Conservation (phyloP, 2,797 vertebrate species). For the Neoniphon sammara region DNA sequence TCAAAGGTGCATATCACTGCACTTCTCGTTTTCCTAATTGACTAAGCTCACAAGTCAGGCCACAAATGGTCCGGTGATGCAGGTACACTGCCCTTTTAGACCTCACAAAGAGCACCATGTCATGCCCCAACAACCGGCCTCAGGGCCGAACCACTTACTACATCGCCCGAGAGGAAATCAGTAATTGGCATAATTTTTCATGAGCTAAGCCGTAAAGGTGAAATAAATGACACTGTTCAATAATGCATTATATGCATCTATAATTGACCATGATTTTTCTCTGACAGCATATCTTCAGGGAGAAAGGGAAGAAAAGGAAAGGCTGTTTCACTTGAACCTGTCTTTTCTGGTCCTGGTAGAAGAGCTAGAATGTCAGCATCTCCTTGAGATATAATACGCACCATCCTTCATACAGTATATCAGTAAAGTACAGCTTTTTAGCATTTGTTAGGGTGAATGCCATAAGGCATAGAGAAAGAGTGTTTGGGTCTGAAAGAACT, state of each 20-base stretch:
- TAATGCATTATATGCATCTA: conserved; percentile 93
- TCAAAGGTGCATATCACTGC: conserved; percentile 59
- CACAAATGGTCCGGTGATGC: conserved; percentile 55
- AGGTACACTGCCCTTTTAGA: conserved; percentile 59
- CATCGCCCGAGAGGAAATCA: conserved; percentile 87
- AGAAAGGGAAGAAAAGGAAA: conserved; percentile 63
- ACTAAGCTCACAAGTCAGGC: conserved; percentile 59
- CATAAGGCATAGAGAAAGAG: too few relatives aligned
- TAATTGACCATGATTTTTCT: conserved; percentile 87
- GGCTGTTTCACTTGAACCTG: conserved; percentile 80
- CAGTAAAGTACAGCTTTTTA: neutral
- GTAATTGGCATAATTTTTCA: conserved; percentile 97
- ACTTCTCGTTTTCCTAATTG: conserved; percentile 64
- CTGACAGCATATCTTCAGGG: conserved; percentile 43
- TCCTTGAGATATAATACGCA: neutral
- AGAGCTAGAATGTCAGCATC: conserved; percentile 27
- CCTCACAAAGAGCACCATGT: conserved; percentile 72
- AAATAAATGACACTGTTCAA: conserved; percentile 94
- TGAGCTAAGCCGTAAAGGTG: conserved; percentile 90
- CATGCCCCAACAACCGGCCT: conserved; percentile 82
- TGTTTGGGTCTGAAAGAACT: too few relatives aligned
- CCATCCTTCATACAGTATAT: neutral
- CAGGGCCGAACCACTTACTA: conserved; percentile 76
- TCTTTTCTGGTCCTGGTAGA: conserved; percentile 59
- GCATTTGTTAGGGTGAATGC: neutral